Percentiles rank a stretch among this genome's conserved stretches.
These are phyloP conservation scores for Fulmarus glacialis DNA, from an alignment of 2,113 vertebrate species.

Conservation along the genomic window DNA sequence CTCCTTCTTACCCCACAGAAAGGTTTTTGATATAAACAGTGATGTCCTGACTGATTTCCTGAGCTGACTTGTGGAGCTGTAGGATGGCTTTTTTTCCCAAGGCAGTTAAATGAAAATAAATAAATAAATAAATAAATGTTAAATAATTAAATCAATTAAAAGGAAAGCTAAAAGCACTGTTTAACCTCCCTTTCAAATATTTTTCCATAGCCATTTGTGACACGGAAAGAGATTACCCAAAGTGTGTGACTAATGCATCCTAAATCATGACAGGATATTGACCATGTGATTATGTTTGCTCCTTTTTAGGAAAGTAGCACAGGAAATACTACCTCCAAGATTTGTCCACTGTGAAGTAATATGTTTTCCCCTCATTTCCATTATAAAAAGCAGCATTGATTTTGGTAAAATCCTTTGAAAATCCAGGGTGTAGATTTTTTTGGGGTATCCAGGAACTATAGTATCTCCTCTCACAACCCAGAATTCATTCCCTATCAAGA, in stretches of 20 bases:
- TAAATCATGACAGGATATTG: slow-evolving; percentile 12
- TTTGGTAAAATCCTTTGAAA: slow-evolving; percentile 76
- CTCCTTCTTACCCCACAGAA: neutral
- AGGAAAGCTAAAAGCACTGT: neutral
- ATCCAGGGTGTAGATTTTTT: slow-evolving; percentile 79
- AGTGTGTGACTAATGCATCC: neutral
- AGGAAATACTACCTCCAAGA: slow-evolving; percentile 81
- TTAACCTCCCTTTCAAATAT: neutral
- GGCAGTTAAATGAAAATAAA: neutral
- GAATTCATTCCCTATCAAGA: slow-evolving; percentile 78
- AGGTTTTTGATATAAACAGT: neutral
- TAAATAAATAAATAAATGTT: fast-evolving
- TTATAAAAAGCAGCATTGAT: slow-evolving; percentile 81
- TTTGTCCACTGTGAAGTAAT: slow-evolving; percentile 78
- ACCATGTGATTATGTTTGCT: neutral
- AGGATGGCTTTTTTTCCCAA: neutral
- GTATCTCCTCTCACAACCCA: slow-evolving; percentile 80
- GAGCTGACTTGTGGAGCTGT: neutral
- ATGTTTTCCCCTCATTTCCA: slow-evolving; percentile 75
- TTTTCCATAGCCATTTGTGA: neutral
- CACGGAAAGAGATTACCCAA: neutral
- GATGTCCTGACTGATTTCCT: neutral
- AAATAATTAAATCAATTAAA: neutral
- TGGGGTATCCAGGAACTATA: slow-evolving; percentile 77
- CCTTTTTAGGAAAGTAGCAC: neutral